Evolutionary conservation across 2,888 invertebrate species (phyloP), one percentile per base, ranked within the genome.

Genomic region (Steromphala cineraria): DNA sequence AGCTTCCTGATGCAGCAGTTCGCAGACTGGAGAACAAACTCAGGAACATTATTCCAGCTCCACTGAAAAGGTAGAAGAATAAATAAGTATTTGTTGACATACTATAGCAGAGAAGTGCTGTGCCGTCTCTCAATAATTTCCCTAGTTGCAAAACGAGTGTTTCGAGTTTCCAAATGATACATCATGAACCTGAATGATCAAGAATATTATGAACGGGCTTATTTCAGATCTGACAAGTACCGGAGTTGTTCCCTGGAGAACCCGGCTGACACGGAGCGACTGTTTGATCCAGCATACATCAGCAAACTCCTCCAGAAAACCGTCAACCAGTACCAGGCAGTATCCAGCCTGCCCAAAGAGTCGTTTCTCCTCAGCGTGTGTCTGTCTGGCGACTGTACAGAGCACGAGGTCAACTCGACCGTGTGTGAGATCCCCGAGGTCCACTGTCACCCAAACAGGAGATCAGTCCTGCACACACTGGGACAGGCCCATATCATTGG

Each of bases 401-500:
- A 53, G n/a, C 83, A 84, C 19, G 55, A 55, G 13, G 53, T 55
- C 0, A 55, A 28, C 17, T 40, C 19, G 19, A 36, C 19, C 40
- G 31, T 10, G 0, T 46, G 19, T 40, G 46, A 19, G 10, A 19
- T 21, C 31, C 28, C 71, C 7, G 71, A 36, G 46, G n/a, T 62
- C 15, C 40, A 67, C 17, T 80, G 75, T 21, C 28, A 28, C 28
- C 62, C 76, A 15, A 28, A 75, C 7, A 80, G 75, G 13, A 53
- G 76, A 17, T 85, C 87, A 3, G 36, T 89, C 0, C 81, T 86
- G 24, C 67, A 83, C 8, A 78, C 83, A 13, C 75, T 89, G 5
- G 89, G 87, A 77, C 83, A 87, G 36, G 31, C 87, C 8, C 87
- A 87, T 75, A 79, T 84, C 17, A 67, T 77, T 77, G 87, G 88